Conservation (phyloP, 2,113 vertebrate genomes). For the Felis chaus region DNA sequence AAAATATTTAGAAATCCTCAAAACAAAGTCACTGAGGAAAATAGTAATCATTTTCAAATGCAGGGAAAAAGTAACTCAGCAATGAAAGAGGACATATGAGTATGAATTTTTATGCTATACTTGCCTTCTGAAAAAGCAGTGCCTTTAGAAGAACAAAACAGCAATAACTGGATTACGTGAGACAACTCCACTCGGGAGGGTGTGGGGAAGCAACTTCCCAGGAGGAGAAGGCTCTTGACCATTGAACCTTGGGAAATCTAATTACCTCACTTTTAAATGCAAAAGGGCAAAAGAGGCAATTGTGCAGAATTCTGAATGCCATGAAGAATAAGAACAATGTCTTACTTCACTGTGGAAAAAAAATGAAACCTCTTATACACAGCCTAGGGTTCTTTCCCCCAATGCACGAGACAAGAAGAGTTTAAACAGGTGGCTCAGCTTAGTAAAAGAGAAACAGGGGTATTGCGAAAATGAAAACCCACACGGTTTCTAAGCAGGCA, state of each 20-base stretch:
- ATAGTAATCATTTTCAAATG: not conserved
- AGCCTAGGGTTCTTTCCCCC: not conserved
- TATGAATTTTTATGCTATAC: not conserved
- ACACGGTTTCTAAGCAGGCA: not conserved
- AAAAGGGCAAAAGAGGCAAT: conserved; percentile 55
- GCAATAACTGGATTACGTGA: conserved; percentile 8
- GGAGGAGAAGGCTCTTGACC: conserved; percentile 63
- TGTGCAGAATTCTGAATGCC: conserved; percentile 33
- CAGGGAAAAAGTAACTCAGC: not conserved
- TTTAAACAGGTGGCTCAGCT: conserved; percentile 49
- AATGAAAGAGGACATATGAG: not conserved
- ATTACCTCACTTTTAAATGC: conserved; percentile 65
- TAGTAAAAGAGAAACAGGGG: not conserved
- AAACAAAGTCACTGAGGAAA: not conserved
- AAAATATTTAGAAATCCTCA: conserved; percentile 36
- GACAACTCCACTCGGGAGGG: not conserved
- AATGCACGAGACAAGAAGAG: not conserved
- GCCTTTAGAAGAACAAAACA: conserved; percentile 1
- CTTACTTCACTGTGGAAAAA: conserved; percentile 41
- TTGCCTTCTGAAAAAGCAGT: not conserved
- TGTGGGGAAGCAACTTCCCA: conserved; percentile 25
- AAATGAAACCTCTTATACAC: not conserved
- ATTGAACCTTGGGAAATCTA: conserved; percentile 71
- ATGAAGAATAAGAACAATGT: conserved; percentile 48
- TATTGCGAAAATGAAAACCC: not conserved